Percentiles rank a stretch among this genome's conserved stretches.
Evolutionary conservation across 2,888 invertebrate species (phyloP).

Genomic region (Hypsopygia costalis): DNA sequence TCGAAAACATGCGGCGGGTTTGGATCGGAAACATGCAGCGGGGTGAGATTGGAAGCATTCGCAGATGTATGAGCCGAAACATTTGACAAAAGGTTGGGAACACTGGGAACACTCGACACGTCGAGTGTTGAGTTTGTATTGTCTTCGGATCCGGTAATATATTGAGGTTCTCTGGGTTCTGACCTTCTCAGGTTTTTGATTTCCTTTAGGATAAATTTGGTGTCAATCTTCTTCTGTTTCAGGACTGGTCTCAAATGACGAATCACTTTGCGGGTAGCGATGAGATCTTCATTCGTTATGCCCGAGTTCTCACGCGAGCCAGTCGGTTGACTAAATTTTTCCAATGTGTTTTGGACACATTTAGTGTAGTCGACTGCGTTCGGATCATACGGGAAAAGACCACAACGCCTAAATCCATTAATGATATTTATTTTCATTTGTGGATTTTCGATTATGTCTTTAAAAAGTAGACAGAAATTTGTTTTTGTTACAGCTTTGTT

Average conservation of each 20-base stretch:
- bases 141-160: constrained; percentile 16
- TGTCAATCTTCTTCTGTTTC: constrained; percentile 1
- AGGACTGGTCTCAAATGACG: constrained; percentile 1
- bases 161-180: constrained; percentile 15
- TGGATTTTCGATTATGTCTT: too few relatives aligned
- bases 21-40: too few relatives aligned
- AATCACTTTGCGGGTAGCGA: constrained; percentile 2
- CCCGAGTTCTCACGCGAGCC: background rate
- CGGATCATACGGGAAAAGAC: too few relatives aligned
- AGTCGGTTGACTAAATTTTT: constrained; percentile 1
- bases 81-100: too few relatives aligned
- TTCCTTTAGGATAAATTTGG: background rate
- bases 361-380: background rate
- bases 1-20: too few relatives aligned
- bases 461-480: background rate
- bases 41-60: too few relatives aligned
- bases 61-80: too few relatives aligned
- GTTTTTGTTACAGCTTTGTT: constrained; percentile 9
- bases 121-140: constrained; percentile 12
- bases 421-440: too few relatives aligned
- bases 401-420: too few relatives aligned
- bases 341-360: constrained; percentile 1
- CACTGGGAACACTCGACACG: too few relatives aligned
- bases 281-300: background rate
- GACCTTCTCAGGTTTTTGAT: constrained; percentile 13